Evolutionary conservation across 2,888 invertebrate species (phyloP).

Genomic region (Parnassius mnemosyne): DNA sequence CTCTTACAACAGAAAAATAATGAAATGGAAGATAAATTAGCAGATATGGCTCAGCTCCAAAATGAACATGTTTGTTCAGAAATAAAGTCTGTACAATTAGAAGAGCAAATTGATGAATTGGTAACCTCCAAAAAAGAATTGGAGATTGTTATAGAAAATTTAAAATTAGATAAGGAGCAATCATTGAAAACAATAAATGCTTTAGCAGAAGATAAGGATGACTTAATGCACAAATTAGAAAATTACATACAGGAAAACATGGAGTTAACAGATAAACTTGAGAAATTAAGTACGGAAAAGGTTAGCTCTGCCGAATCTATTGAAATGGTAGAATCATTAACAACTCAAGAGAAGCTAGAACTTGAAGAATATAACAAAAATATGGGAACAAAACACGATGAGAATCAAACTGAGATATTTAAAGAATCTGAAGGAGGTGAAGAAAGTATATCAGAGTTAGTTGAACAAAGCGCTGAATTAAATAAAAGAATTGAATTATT

Average conservation of each 20-base stretch:
- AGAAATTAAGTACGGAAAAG: constrained; percentile 86
- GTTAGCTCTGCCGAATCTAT: constrained; percentile 88
- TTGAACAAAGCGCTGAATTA: constrained; percentile 83
- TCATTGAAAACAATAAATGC: constrained; percentile 77
- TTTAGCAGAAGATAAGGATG: constrained; percentile 81
- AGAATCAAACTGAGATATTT: constrained; percentile 37
- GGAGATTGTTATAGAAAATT: constrained; percentile 69
- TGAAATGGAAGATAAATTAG: constrained; percentile 81
- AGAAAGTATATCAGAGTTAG: constrained; percentile 63
- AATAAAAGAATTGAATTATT: constrained; percentile 85
- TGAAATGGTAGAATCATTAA: constrained; percentile 86
- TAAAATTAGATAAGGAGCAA: constrained; percentile 77
- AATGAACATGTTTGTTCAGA: constrained; percentile 87
- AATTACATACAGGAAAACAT: constrained; percentile 87
- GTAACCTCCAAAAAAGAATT: constrained; percentile 73
- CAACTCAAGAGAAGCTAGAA: constrained; percentile 85
- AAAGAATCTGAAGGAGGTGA: constrained; percentile 35
- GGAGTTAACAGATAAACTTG: constrained; percentile 85
- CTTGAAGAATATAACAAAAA: constrained; percentile 84
- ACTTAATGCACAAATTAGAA: constrained; percentile 82
- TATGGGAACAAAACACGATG: constrained; percentile 34
- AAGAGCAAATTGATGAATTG: constrained; percentile 85
- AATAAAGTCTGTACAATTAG: constrained; percentile 88
- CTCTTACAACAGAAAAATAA: constrained; percentile 82
- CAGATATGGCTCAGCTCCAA: constrained; percentile 82